Conservation (phyloP, 1,140 invertebrate species). For the Musca vetustissima region DNA sequence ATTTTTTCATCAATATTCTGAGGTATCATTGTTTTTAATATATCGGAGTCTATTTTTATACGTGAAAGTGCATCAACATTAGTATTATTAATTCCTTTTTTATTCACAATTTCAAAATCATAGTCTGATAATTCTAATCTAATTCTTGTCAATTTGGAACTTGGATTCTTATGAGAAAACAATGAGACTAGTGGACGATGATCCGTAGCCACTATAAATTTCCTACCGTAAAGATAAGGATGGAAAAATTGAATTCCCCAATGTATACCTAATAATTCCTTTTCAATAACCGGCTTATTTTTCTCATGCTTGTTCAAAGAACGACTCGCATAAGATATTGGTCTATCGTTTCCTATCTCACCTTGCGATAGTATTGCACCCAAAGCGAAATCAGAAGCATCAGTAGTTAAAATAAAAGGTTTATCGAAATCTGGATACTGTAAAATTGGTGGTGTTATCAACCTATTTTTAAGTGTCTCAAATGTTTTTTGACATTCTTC, state of each 20-base stretch:
- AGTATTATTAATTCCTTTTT: slow-evolving; percentile 26
- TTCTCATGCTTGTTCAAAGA: no score
- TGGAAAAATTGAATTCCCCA: slow-evolving; percentile 56
- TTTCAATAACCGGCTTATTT: no score
- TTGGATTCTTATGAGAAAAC: slow-evolving; percentile 54
- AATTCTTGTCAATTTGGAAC: slow-evolving; percentile 58
- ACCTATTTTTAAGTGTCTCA: no score
- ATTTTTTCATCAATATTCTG: neutral
- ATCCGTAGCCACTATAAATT: slow-evolving; percentile 42
- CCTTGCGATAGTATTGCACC: no score
- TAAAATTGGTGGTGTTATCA: no score
- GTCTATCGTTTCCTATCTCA: no score
- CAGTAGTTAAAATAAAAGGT: no score
- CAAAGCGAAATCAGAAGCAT: no score
- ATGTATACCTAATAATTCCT: no score
- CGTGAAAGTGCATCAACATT: slow-evolving; percentile 26
- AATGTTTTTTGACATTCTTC: no score
- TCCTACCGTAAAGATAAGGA: slow-evolving; percentile 56
- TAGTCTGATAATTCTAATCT: slow-evolving; percentile 51
- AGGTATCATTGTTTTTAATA: slow-evolving; percentile 7
- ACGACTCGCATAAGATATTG: no score
- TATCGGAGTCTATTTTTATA: slow-evolving; percentile 21
- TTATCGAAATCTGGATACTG: no score
- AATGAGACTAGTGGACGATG: slow-evolving; percentile 57
- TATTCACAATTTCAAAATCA: slow-evolving; percentile 47